Percentiles rank a stretch among this genome's conserved stretches.
phyloP scores from a whole-genome alignment of 1,140 invertebrate genomes.

The Cheumatopsyche charites region DNA sequence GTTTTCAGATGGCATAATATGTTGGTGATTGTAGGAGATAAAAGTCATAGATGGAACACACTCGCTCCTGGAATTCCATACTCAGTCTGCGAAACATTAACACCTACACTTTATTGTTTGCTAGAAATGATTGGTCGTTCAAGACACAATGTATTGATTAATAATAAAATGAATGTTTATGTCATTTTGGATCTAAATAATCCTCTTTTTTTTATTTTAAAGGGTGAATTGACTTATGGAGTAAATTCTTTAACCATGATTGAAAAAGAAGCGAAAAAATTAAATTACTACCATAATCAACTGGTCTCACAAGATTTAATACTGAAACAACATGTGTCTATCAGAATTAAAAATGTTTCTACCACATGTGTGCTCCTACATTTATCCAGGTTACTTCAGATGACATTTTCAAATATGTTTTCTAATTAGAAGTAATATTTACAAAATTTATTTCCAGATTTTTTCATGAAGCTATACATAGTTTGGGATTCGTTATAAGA shows the following conservation, averaged over 20 bases:
- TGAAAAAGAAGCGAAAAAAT: constrained; percentile 66
- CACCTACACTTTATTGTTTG: constrained; percentile 68
- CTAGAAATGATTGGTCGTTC: constrained; percentile 76
- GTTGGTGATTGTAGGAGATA: constrained; percentile 73
- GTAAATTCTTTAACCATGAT: constrained; percentile 62
- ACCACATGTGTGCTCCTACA: neutral
- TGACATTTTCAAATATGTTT: neutral
- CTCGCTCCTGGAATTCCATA: constrained; percentile 53
- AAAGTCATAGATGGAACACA: constrained; percentile 63
- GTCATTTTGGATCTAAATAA: constrained; percentile 4
- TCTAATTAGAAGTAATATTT: neutral
- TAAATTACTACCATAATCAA: constrained; percentile 72
- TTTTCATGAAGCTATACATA: neutral
- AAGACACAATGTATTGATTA: constrained; percentile 58
- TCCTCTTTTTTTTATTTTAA: constrained; percentile 34
- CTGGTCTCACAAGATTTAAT: constrained; percentile 53
- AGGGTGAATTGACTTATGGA: constrained; percentile 73
- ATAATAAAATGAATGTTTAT: constrained; percentile 14
- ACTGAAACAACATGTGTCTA: neutral
- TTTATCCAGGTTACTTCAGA: neutral
- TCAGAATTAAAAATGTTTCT: neutral
- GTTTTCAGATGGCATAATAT: constrained; percentile 62
- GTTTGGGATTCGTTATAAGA: no score
- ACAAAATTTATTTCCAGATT: neutral
- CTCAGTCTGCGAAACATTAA: constrained; percentile 60